A percentile compares a stretch with the other conserved stretches of the same genome.
Evolutionary conservation across 2,113 vertebrate genomes (phyloP).

Genomic region (Channa argus): DNA sequence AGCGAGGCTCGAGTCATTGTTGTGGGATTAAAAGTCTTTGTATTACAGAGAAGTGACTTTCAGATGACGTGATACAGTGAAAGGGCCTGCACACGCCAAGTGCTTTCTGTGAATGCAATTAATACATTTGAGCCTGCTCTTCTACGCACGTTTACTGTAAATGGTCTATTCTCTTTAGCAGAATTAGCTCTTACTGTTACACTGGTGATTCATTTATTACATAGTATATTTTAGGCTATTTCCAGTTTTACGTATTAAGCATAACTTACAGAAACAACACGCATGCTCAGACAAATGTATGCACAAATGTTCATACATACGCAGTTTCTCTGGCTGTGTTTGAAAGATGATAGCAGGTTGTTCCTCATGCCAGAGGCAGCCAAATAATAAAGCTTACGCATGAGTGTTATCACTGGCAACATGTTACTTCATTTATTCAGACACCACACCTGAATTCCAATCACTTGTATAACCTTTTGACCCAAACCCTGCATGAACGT

Average conservation of each 20-base stretch:
- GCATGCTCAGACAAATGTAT: neutral
- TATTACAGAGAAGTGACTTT: constrained; percentile 21
- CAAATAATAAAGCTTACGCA: constrained; percentile 16
- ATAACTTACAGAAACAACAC: too few species aligned
- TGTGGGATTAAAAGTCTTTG: constrained; percentile 47
- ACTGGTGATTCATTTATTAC: too few species aligned
- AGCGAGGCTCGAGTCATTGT: constrained; percentile 30
- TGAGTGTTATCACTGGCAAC: constrained; percentile 2
- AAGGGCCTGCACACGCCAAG: constrained; percentile 26
- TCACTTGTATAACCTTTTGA: neutral
- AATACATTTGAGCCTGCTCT: constrained; percentile 25
- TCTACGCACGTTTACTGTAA: constrained; percentile 11
- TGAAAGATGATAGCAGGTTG: constrained; percentile 54
- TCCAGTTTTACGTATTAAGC: too few species aligned
- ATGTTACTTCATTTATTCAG: constrained; percentile 3
- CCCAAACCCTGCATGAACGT: neutral
- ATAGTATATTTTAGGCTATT: neutral
- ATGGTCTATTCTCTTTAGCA: constrained; percentile 7
- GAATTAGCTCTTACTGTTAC: neutral
- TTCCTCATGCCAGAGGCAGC: constrained; percentile 23
- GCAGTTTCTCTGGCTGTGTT: constrained; percentile 10
- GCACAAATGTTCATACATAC: neutral
- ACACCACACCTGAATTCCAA: constrained; percentile 15
- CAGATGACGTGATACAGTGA: constrained; percentile 6
- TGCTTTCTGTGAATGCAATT: constrained; percentile 3